phyloP scores from a whole-genome alignment of 2,888 invertebrate genomes.

The Agrochola circellaris region DNA sequence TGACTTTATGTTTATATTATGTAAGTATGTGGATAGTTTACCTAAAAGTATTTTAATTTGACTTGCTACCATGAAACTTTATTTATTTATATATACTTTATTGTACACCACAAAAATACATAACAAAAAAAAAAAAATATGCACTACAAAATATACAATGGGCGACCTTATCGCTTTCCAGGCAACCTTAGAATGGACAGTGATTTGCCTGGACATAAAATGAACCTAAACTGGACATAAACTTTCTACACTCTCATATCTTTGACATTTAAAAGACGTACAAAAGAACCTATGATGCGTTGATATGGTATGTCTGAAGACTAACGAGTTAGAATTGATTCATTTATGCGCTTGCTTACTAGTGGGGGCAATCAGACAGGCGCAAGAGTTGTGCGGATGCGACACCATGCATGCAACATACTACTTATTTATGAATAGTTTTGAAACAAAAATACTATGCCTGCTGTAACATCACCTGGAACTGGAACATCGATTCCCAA shows the following conservation, averaged over 20 bases:
- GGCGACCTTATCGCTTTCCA: too few relatives aligned
- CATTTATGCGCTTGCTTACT: constrained; percentile 67
- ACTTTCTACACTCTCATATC: constrained; percentile 10
- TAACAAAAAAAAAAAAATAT: too few relatives aligned
- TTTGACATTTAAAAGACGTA: constrained; percentile 4
- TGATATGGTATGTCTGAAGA: constrained; percentile 52
- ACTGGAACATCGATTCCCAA: neutral
- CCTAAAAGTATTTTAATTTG: too few relatives aligned
- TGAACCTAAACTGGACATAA: too few relatives aligned
- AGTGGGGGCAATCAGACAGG: constrained; percentile 30
- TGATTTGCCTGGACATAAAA: too few relatives aligned
- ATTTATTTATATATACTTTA: too few relatives aligned
- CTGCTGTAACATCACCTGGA: neutral
- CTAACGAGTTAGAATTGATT: constrained; percentile 76
- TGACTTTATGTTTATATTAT: too few relatives aligned
- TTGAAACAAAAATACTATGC: neutral
- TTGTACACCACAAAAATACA: too few relatives aligned
- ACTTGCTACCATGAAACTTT: too few relatives aligned
- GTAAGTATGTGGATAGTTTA: too few relatives aligned
- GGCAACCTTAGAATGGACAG: too few relatives aligned
- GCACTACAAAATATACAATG: too few relatives aligned
- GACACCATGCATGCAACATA: neutral
- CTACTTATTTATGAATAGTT: neutral
- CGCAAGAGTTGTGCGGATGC: constrained; percentile 46
- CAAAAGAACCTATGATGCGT: constrained; percentile 25